Percentiles rank a stretch among this genome's conserved stretches.
These are phyloP conservation scores for Todus mexicanus DNA, from an alignment of 2,797 vertebrate species.

Conservation along the genomic window DNA sequence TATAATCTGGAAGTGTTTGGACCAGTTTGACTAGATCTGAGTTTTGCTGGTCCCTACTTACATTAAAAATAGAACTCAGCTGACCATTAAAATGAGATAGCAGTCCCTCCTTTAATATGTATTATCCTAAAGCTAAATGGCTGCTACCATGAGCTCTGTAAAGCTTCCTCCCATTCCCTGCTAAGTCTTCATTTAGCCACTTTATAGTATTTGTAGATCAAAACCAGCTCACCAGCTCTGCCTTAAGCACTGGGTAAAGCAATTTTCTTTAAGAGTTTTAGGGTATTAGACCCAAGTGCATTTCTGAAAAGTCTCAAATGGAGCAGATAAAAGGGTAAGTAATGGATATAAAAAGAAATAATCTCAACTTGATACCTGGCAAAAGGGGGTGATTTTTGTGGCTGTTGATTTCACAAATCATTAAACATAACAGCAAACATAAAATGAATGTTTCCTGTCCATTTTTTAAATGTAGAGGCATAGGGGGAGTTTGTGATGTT, in stretches of 20 bases:
- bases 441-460: slow-evolving; percentile 45
- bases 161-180: background rate
- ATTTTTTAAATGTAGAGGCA: slow-evolving; percentile 22
- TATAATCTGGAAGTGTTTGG: background rate
- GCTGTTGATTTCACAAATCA: slow-evolving; percentile 66
- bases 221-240: background rate
- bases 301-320: slow-evolving; percentile 5
- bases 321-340: slow-evolving; percentile 22
- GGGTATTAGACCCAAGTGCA: slow-evolving; percentile 23
- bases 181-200: slow-evolving; percentile 13
- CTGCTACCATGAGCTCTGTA: background rate
- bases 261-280: slow-evolving; percentile 29
- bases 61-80: background rate
- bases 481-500: background rate
- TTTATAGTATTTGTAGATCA: slow-evolving; percentile 8
- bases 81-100: background rate
- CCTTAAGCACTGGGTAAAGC: slow-evolving; percentile 15
- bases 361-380: slow-evolving; percentile 32
- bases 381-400: background rate
- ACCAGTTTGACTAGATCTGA: background rate
- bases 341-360: slow-evolving; percentile 1
- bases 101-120: background rate
- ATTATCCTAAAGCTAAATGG: background rate
- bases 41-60: background rate
- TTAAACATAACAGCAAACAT: slow-evolving; percentile 60